Percentiles rank a stretch among this genome's conserved stretches.
Evolutionary conservation across 64 coral and sea anemone genomes (phyloP).

Genomic region (Hydrozoanthus tunicans): DNA sequence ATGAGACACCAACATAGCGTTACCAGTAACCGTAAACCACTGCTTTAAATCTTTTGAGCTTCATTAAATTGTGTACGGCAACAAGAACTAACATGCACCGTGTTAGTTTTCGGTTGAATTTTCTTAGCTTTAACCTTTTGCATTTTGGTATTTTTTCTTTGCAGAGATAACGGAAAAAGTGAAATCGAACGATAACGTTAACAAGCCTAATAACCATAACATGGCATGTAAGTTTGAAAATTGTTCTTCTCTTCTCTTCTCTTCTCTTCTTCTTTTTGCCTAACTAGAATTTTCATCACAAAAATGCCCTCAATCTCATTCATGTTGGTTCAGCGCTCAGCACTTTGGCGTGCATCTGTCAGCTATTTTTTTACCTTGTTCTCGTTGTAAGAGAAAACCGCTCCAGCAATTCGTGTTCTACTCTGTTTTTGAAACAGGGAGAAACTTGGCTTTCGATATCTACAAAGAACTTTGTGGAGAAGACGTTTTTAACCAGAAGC

Average conservation of each 20-base stretch:
- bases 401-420: not conserved
- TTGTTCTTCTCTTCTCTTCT: not conserved
- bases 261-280: too few species aligned
- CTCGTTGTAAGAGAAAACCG: not conserved
- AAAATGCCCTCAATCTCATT: not conserved
- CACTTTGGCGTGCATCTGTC: too few species aligned
- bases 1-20: too few species aligned
- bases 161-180: slow-evolving; percentile 24
- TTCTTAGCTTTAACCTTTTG: not conserved
- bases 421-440: slow-evolving; percentile 23
- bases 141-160: not conserved
- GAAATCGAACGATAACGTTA: not conserved
- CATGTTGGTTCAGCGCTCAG: too few species aligned
- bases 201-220: not conserved
- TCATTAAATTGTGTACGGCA: too few species aligned
- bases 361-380: too few species aligned
- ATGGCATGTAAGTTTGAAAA: slow-evolving; percentile 15
- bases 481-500: not conserved
- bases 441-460: slow-evolving; percentile 20
- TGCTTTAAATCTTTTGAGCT: too few species aligned
- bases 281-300: too few species aligned
- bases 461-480: slow-evolving; percentile 38
- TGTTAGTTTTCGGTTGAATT: too few species aligned
- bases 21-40: too few species aligned
- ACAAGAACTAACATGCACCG: too few species aligned